Conservation (phyloP, 92 coral and sea anemone genomes). For the Meandrina meandrites region DNA sequence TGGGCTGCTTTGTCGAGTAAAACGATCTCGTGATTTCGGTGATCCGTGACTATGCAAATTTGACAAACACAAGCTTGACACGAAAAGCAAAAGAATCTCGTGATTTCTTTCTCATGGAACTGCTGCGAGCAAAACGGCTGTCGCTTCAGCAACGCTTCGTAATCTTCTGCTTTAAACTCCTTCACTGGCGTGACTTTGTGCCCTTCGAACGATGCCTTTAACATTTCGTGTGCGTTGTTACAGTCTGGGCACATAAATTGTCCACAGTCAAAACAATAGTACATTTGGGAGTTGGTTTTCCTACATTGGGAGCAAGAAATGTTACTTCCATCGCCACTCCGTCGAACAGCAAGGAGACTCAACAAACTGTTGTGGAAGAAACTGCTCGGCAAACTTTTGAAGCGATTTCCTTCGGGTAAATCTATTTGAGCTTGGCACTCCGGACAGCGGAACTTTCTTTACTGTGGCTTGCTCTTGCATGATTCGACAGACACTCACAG, state of each 20-base stretch:
- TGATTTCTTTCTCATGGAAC: conserved; percentile 11
- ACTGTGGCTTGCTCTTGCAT: conserved; percentile 8
- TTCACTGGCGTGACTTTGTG: conserved; percentile 25
- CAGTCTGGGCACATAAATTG: conserved; percentile 36
- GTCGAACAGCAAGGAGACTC: conserved; percentile 22
- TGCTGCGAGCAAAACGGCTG: conserved; percentile 5
- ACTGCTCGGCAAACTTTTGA: conserved; percentile 24
- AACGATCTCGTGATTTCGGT: conserved; percentile 5
- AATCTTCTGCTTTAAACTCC: conserved; percentile 18
- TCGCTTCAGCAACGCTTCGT: conserved; percentile 7
- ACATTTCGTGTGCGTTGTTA: conserved; percentile 33
- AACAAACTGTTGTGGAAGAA: conserved; percentile 19
- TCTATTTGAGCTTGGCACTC: conserved; percentile 17
- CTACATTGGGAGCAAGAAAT: conserved; percentile 6
- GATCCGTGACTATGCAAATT: conserved; percentile 1
- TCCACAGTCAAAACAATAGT: conserved; percentile 43
- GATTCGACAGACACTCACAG: conserved; percentile 30
- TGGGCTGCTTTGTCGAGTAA: conserved; percentile 11
- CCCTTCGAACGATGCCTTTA: conserved; percentile 8
- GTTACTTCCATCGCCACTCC: conserved; percentile 20
- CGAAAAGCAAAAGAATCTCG: neutral
- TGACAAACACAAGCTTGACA: conserved; percentile 25
- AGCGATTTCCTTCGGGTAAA: conserved; percentile 5
- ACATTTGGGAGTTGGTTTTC: conserved; percentile 14
- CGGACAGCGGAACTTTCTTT: conserved; percentile 11